A percentile compares a stretch with the other conserved stretches of the same genome.
These are phyloP conservation scores for Planococcus citri DNA, from an alignment of 1,140 invertebrate species.

Conservation along the genomic window DNA sequence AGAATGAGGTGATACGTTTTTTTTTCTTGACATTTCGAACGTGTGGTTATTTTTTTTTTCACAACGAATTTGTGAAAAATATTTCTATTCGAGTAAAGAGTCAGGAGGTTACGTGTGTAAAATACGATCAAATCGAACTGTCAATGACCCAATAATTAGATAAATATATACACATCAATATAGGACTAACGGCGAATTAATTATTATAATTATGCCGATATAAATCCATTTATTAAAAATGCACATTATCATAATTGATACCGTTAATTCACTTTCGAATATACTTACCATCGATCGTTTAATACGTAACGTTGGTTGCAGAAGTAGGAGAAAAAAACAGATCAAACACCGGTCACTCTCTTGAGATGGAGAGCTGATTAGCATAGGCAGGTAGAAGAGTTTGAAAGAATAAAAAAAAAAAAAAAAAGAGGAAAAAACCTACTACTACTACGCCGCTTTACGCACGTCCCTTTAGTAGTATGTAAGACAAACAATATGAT, in stretches of 20 bases:
- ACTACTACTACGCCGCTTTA: not conserved
- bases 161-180: not conserved
- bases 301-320: too few relatives aligned
- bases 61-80: not conserved
- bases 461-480: not conserved
- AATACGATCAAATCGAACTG: not conserved
- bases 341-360: not conserved
- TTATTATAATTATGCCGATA: constrained; percentile 8
- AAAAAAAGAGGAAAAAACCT: not conserved
- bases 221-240: not conserved
- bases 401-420: too few relatives aligned
- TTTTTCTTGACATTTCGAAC: not conserved
- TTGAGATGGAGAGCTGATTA: not conserved
- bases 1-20: not conserved
- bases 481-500: constrained; percentile 3
- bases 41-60: not conserved
- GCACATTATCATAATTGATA: not conserved
- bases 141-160: not conserved
- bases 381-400: too few relatives aligned
- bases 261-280: constrained; percentile 3
- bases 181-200: not conserved
- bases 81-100: too few relatives aligned
- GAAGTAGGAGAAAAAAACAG: not conserved
- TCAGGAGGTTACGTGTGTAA: too few relatives aligned
- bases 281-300: too few relatives aligned